These are phyloP conservation scores for Xerus rutilus DNA, from an alignment of 2,797 vertebrate genomes.

Conservation along the genomic window DNA sequence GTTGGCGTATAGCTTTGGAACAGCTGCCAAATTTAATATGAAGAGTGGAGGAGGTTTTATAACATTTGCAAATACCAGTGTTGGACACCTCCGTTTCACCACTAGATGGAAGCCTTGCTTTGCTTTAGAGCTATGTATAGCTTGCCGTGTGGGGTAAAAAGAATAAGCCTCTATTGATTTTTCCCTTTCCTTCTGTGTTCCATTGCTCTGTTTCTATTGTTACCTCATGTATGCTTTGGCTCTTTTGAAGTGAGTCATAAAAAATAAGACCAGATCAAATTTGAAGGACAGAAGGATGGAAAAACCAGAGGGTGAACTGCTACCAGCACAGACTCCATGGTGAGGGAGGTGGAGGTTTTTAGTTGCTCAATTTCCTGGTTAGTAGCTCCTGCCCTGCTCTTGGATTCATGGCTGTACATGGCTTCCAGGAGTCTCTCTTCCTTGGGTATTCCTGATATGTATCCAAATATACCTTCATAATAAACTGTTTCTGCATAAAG, in stretches of 20 bases:
- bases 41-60: slow-evolving; percentile 12
- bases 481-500: neutral
- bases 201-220: neutral
- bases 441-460: neutral
- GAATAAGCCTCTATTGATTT: neutral
- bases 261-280: neutral
- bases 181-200: neutral
- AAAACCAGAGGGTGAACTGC: neutral
- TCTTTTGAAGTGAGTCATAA: neutral
- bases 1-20: slow-evolving; percentile 68
- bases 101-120: slow-evolving; percentile 67
- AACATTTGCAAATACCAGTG: neutral
- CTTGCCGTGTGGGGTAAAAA: neutral
- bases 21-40: slow-evolving; percentile 73
- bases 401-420: neutral
- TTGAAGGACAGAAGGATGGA: neutral
- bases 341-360: neutral
- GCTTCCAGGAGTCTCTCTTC: neutral
- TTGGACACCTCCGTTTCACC: neutral
- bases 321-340: neutral
- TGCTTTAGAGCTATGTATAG: neutral
- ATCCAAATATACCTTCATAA: neutral
- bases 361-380: neutral
- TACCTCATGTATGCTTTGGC: neutral
- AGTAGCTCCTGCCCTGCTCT: neutral